Evolutionary conservation across 2,888 invertebrate species (phyloP).

Genomic region (Microctonus brassicae): DNA sequence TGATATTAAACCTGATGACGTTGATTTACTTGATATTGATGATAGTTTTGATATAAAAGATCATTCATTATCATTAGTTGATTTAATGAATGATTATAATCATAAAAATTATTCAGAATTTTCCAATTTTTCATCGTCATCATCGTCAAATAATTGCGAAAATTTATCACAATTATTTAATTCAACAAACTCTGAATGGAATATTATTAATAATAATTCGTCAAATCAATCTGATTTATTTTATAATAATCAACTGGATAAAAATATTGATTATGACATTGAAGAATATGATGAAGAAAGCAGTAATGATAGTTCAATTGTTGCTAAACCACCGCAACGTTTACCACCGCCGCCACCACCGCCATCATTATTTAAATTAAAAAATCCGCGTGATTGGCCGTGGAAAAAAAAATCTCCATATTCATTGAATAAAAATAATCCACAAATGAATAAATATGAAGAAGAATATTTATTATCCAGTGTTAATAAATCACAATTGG

Average conservation of each 20-base stretch:
- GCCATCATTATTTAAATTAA: constrained; percentile 64
- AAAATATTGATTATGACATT: constrained; percentile 60
- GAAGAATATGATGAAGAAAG: constrained; percentile 54
- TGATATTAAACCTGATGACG: constrained; percentile 56
- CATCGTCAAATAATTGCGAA: neutral
- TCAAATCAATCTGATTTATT: constrained; percentile 35
- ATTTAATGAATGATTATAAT: constrained; percentile 49
- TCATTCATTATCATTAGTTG: constrained; percentile 47
- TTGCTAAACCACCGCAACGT: constrained; percentile 25
- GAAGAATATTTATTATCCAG: constrained; percentile 69
- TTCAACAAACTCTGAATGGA: constrained; percentile 58
- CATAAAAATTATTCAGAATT: constrained; percentile 29
- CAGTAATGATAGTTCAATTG: constrained; percentile 45
- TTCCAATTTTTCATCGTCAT: neutral
- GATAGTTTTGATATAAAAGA: constrained; percentile 53
- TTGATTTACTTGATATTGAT: constrained; percentile 56
- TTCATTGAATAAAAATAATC: constrained; percentile 36
- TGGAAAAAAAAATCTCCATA: constrained; percentile 64
- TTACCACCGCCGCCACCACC: constrained; percentile 46
- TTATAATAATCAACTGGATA: constrained; percentile 51
- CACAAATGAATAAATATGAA: constrained; percentile 70
- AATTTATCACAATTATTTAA: constrained; percentile 51
- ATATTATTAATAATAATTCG: constrained; percentile 46
- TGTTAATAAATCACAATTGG: constrained; percentile 54
- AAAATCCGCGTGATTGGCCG: constrained; percentile 68